These are phyloP conservation scores for Megalopta genalis DNA, from an alignment of 1,140 invertebrate genomes.

Conservation along the genomic window DNA sequence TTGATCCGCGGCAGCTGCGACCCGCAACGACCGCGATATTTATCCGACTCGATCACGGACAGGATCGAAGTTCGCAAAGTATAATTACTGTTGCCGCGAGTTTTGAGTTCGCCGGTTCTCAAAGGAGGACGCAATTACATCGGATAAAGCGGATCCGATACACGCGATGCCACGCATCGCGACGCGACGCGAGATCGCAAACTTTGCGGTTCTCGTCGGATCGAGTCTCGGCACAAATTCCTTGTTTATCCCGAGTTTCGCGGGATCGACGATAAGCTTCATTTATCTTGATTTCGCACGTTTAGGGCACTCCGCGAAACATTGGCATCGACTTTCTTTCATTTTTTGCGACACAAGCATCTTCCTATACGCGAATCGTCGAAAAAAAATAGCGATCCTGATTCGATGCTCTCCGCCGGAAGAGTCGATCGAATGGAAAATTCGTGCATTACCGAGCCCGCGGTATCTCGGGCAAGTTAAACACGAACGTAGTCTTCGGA, in stretches of 20 bases:
- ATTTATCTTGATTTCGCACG: too few species aligned
- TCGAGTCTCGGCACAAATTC: background rate
- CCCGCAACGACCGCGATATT: background rate
- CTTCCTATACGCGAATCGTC: too few species aligned
- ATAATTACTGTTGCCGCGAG: slow-evolving; percentile 18
- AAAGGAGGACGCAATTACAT: slow-evolving; percentile 10
- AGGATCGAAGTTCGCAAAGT: slow-evolving; percentile 17
- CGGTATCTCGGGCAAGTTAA: slow-evolving; percentile 31
- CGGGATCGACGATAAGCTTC: too few species aligned
- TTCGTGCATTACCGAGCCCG: background rate
- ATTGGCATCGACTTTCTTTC: too few species aligned
- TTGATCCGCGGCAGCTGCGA: background rate
- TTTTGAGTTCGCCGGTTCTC: background rate
- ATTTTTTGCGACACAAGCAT: too few species aligned
- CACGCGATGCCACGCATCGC: background rate
- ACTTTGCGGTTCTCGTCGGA: background rate
- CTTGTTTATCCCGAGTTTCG: background rate
- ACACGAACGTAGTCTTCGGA: slow-evolving; percentile 7
- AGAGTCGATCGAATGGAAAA: background rate
- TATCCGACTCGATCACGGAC: background rate
- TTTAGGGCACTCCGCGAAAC: too few species aligned
- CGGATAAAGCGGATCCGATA: background rate
- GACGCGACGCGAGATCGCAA: background rate
- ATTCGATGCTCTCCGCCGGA: too few species aligned
- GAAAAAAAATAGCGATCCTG: too few species aligned